phyloP scores from a whole-genome alignment of 2,888 invertebrate species.

The Dolichomitus sp. region DNA sequence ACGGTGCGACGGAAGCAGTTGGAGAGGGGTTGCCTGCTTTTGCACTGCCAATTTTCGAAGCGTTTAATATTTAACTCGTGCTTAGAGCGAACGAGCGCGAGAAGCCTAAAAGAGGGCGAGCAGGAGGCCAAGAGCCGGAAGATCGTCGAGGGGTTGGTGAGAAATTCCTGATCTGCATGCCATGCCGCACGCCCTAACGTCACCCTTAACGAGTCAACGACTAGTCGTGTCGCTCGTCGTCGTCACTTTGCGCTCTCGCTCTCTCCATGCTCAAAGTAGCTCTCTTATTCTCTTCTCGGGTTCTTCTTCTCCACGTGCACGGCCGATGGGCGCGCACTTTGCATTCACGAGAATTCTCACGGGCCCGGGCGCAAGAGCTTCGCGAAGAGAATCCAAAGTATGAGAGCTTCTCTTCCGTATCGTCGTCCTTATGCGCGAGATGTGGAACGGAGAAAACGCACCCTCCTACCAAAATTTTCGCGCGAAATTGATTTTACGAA shows the following conservation, averaged over 20 bases:
- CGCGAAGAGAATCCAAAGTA: conserved; percentile 63
- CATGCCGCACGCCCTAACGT: conserved; percentile 77
- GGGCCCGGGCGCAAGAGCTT: conserved; percentile 37
- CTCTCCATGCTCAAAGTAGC: conserved; percentile 34
- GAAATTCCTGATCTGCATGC: conserved; percentile 81
- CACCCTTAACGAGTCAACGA: conserved; percentile 82
- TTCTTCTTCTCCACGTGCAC: conserved; percentile 48
- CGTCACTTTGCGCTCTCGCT: conserved; percentile 75
- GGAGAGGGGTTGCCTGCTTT: conserved; percentile 61
- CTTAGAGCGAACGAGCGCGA: conserved; percentile 66
- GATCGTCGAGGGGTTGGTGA: conserved; percentile 41
- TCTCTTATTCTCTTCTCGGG: conserved; percentile 42
- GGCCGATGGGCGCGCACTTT: conserved; percentile 66
- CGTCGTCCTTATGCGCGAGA: conserved; percentile 30
- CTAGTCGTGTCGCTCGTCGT: conserved; percentile 71
- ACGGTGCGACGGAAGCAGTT: conserved; percentile 71
- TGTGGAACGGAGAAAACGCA: conserved; percentile 24
- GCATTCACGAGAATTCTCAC: conserved; percentile 69
- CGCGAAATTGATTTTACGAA: conserved; percentile 66
- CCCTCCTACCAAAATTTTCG: conserved; percentile 45
- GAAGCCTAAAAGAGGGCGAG: conserved; percentile 4
- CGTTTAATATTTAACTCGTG: conserved; percentile 81
- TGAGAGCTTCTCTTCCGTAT: conserved; percentile 41
- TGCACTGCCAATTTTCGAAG: conserved; percentile 77
- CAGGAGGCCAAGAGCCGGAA: conserved; percentile 25